These are phyloP conservation scores for Stenichneumon culpator DNA, from an alignment of 2,888 invertebrate genomes.

Conservation along the genomic window DNA sequence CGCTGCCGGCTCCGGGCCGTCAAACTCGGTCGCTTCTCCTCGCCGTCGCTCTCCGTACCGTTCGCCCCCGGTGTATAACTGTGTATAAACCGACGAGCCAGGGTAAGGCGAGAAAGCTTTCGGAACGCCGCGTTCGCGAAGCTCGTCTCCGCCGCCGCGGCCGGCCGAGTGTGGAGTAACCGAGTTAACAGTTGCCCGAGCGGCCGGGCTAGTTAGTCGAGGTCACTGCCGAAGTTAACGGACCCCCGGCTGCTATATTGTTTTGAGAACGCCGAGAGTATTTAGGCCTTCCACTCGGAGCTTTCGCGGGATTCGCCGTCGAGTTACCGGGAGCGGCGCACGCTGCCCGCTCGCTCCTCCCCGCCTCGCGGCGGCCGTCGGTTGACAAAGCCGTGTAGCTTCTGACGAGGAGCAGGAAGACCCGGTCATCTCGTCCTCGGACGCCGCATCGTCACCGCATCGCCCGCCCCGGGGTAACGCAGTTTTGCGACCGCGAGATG, in stretches of 20 bases:
- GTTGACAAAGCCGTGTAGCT: conserved; percentile 40
- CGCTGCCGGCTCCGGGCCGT: conserved; percentile 21
- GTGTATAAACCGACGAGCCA: conserved; percentile 25
- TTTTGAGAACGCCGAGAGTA: conserved; percentile 80
- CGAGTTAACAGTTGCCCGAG: conserved; percentile 80
- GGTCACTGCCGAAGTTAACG: conserved; percentile 80
- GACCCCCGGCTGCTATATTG: conserved; percentile 77
- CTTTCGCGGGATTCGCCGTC: conserved; percentile 59
- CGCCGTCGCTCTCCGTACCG: background rate
- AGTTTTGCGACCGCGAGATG: conserved; percentile 75
- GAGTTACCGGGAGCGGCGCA: conserved; percentile 19
- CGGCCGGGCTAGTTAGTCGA: conserved; percentile 80
- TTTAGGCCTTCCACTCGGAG: conserved; percentile 76
- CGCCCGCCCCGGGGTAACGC: conserved; percentile 73
- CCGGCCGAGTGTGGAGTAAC: conserved; percentile 73
- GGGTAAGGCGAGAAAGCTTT: conserved; percentile 64
- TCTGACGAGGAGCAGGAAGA: conserved; percentile 62
- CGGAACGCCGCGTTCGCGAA: conserved; percentile 50
- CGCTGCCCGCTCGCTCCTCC: conserved; percentile 28
- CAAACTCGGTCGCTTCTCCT: conserved; percentile 36
- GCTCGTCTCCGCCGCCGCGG: conserved; percentile 26
- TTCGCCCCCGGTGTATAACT: conserved; percentile 14
- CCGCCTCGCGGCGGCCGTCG: conserved; percentile 13
- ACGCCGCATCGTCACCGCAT: conserved; percentile 59
- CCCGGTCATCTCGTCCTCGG: conserved; percentile 49